Percentiles rank a stretch among this genome's conserved stretches.
Evolutionary conservation across 2,888 invertebrate genomes (phyloP).

Genomic region (Oscheius onirici): DNA sequence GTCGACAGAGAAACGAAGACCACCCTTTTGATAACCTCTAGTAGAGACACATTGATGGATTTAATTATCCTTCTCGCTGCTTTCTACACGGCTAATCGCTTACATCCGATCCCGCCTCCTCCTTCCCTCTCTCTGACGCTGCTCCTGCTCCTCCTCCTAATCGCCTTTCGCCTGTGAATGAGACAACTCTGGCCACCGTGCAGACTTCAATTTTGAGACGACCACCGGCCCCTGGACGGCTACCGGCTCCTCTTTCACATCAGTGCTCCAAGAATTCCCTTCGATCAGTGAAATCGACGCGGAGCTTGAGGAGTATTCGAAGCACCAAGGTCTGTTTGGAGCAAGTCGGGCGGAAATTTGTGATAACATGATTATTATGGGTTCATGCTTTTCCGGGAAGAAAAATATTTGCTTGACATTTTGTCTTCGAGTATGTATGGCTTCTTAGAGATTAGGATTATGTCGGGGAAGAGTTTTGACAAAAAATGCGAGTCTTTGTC

Average conservation of each 20-base stretch:
- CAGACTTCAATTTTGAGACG: conserved; percentile 4
- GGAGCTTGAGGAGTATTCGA: conserved; percentile 12
- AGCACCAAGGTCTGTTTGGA: conserved; percentile 10
- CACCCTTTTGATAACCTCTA: too few relatives aligned
- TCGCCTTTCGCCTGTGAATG: conserved; percentile 12
- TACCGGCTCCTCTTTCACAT: conserved; percentile 21
- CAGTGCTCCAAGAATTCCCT: conserved; percentile 22
- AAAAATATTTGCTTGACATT: too few relatives aligned
- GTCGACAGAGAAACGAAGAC: too few relatives aligned
- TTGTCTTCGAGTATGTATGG: too few relatives aligned
- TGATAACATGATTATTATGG: too few relatives aligned
- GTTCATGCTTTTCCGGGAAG: too few relatives aligned
- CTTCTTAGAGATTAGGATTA: too few relatives aligned
- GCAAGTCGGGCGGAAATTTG: too few relatives aligned
- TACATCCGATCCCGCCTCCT: conserved; percentile 5
- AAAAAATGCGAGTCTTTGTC: too few relatives aligned
- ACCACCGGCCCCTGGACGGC: conserved; percentile 5
- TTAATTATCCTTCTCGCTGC: neutral
- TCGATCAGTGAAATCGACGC: neutral
- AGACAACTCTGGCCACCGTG: neutral
- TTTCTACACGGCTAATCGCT: conserved; percentile 10
- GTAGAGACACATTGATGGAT: too few relatives aligned
- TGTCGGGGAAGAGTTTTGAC: too few relatives aligned
- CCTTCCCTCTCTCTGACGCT: neutral
- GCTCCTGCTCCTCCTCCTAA: conserved; percentile 1